Percentiles rank a stretch among this genome's conserved stretches.
Conservation (phyloP, 2,888 invertebrate species). For the Encarsia formosa region DNA sequence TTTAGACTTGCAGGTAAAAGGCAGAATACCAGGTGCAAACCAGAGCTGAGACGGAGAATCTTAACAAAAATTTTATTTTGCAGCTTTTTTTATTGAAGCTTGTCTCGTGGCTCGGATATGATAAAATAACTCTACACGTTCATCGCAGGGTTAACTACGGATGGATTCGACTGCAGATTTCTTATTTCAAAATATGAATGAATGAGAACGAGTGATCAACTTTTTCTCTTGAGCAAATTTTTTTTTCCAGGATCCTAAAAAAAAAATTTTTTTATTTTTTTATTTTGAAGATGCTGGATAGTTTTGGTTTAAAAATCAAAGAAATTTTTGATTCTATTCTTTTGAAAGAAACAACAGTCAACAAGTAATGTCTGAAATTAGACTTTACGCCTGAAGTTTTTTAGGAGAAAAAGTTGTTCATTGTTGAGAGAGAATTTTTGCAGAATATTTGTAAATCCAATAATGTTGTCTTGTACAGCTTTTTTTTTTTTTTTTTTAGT, state of each 20-base stretch:
- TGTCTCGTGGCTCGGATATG: slow-evolving; percentile 60
- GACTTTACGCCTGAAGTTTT: slow-evolving; percentile 18
- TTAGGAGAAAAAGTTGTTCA: slow-evolving; percentile 29
- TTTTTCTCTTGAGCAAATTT: slow-evolving; percentile 35
- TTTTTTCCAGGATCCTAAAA: neutral
- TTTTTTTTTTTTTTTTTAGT: neutral
- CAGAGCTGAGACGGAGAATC: neutral
- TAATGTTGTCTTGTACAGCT: neutral
- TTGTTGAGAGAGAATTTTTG: slow-evolving; percentile 11
- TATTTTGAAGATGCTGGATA: no score
- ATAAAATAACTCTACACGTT: slow-evolving; percentile 48
- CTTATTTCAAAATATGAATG: slow-evolving; percentile 24
- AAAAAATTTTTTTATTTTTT: slow-evolving; percentile 3
- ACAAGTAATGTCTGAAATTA: no score
- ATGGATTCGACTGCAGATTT: slow-evolving; percentile 27
- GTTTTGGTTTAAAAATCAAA: no score
- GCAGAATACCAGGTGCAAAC: no score
- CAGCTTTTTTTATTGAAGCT: slow-evolving; percentile 31
- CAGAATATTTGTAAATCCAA: slow-evolving; percentile 6
- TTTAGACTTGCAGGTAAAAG: no score
- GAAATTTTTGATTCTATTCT: no score
- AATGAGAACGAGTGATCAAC: slow-evolving; percentile 31
- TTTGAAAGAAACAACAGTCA: no score
- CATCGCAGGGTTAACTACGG: slow-evolving; percentile 57
- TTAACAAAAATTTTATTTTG: slow-evolving; percentile 26